Evolutionary conservation across 2,888 invertebrate genomes (phyloP), one percentile per base, ranked within the genome.

Genomic region (Empis livida): DNA sequence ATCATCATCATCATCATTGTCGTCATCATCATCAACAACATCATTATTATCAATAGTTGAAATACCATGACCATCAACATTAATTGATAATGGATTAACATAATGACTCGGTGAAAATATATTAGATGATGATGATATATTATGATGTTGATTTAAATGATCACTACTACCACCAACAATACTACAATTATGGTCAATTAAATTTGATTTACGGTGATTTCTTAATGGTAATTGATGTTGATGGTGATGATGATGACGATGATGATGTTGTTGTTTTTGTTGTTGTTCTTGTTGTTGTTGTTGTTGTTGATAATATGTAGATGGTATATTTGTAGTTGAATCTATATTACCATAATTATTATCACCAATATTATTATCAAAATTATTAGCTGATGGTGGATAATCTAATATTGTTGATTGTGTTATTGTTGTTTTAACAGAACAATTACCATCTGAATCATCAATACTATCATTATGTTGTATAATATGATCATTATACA

Each of bases 391-490:
- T n/a, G n/a, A n/a, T n/a, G n/a, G n/a, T n/a, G n/a, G n/a, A n/a
- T 55, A 53, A 47, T 58, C 55, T 44, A 58, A 53, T 31, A 55
- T 57, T 30, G 59, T 58, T 43, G 58, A 56, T 51, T 60, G 59
- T n/a, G 58, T 57, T 54, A 62, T 57, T 43, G 57, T 59, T 43
- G 59, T 58, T 17, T 56, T 56, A 41, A 59, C 53, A 16, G 59
- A 59, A 37, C 60, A 59, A 32, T 57, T 58, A 43, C 61, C 59
- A 46, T 59, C 59, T 5, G 58, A 58, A 47, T 58, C 57, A 42
- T 58, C 57, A 40, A 59, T 52, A 39, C 57, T 57, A 20, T 51
- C 60, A 54, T 65, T 65, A 6, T 49, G 54, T 2, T 51, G 49
- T 15, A 48, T 9, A 27, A 27, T 27, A 27, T 27, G 5, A 27